These are phyloP conservation scores for Phortica magna DNA, from an alignment of 2,888 invertebrate species.

Conservation along the genomic window DNA sequence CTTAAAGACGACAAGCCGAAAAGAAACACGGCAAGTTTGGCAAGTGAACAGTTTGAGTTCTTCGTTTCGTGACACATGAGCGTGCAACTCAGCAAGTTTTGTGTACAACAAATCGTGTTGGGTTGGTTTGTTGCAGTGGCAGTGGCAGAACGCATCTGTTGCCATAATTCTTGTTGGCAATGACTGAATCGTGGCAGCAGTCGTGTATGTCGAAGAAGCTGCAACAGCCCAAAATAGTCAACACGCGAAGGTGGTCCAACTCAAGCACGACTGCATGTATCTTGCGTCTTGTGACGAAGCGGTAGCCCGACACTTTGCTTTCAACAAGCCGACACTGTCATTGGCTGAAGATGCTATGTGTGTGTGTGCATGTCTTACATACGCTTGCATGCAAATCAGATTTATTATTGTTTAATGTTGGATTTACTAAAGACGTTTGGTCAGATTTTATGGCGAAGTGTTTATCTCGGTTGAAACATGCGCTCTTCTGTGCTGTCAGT, in stretches of 20 bases:
- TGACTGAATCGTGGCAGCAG: constrained; percentile 12
- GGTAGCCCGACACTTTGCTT: constrained; percentile 11
- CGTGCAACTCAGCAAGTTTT: constrained; percentile 15
- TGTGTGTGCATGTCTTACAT: background rate
- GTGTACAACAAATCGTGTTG: constrained; percentile 8
- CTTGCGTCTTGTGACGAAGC: background rate
- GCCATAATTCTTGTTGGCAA: constrained; percentile 65
- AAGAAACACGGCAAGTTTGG: constrained; percentile 19
- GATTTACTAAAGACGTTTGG: background rate
- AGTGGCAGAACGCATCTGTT: constrained; percentile 58
- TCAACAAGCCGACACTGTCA: constrained; percentile 12
- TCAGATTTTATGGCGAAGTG: constrained; percentile 2
- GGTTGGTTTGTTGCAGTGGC: constrained; percentile 2
- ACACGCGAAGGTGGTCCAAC: constrained; percentile 11
- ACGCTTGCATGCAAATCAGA: constrained; percentile 49
- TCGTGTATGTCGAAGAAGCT: background rate
- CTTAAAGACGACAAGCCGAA: background rate
- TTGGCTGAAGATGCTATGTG: background rate
- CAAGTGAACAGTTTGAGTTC: constrained; percentile 2
- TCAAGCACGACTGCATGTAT: background rate
- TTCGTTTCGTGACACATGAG: constrained; percentile 9
- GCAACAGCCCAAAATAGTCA: constrained; percentile 21
- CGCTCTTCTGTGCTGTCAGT: background rate
- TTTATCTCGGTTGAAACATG: background rate
- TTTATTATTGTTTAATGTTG: constrained; percentile 40